Evolutionary conservation across 1,140 invertebrate species (phyloP), one percentile per base, ranked within the genome.

Genomic region (Augochlora pura): DNA sequence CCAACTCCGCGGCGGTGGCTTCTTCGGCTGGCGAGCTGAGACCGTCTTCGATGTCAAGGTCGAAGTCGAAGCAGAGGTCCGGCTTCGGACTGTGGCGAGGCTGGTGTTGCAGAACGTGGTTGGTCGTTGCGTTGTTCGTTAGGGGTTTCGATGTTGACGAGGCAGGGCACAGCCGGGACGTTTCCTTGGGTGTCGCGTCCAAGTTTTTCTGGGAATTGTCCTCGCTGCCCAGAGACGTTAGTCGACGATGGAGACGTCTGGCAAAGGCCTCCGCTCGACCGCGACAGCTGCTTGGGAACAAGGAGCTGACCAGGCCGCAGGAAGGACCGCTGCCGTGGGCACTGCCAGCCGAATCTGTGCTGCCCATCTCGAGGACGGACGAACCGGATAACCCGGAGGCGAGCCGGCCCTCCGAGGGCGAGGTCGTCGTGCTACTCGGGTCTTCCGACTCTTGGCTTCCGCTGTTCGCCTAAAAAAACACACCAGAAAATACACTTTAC

Each of bases 191-290:
- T 21, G 27, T 81, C 16, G 77, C 52, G 0, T 87, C 87, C 21
- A 67, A 67, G 57, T 85, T 27, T 0, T 73, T 63, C 49, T 73
- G 59, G 38, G 81, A 80, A 9, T 14, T 75, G 0, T 84, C 91
- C 66, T 95, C 93, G 63, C 93, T 90, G 23, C 95, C 95, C 68
- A 97, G 93, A 60, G 95, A 95, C 77, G 95, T 94, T 71, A 97
- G 92, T 77, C 96, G 95, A 39, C 94, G 94, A 84, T 97, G 96
- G 71, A 97, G 93, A 86, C 95, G 95, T 75, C 96, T 93, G 65
- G 96, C 96, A 88, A 97, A 96, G 59, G 96, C 96, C 89, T 97
- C 96, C 23, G 96, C 96, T 71, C 96, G 94, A 46, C 95, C 95
- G 62, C 96, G 94, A 89, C 96, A 97, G 89, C 96, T 96, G 94